Conservation (phyloP, 1,140 invertebrate species). For the Lordiphosa mommai region DNA sequence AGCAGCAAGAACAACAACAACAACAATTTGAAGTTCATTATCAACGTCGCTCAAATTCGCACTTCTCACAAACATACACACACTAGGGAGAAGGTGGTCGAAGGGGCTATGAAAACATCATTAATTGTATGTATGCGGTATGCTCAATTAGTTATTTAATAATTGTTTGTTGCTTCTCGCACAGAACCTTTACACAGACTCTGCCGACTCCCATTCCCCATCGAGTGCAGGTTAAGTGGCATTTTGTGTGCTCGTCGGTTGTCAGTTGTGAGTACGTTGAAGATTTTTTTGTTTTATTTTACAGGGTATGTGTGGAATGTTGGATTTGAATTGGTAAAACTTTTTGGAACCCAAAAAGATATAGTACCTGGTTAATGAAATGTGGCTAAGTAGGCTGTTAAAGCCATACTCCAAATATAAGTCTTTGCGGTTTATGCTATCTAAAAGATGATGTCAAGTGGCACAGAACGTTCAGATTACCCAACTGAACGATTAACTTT, state of each 20-base stretch:
- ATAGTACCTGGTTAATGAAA: too few relatives aligned
- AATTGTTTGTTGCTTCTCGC: conserved; percentile 38
- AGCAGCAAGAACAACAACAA: conserved; percentile 16
- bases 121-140: conserved; percentile 59
- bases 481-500: too few relatives aligned
- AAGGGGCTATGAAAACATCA: conserved; percentile 42
- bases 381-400: too few relatives aligned
- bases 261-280: conserved; percentile 53
- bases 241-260: conserved; percentile 38
- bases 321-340: too few relatives aligned
- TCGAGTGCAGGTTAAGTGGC: conserved; percentile 46
- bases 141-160: conserved; percentile 76
- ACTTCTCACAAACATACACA: conserved; percentile 48
- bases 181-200: conserved; percentile 1
- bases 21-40: conserved; percentile 63
- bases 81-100: background rate
- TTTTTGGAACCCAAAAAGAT: too few relatives aligned
- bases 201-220: conserved; percentile 24
- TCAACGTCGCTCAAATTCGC: conserved; percentile 59
- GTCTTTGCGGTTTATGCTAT: too few relatives aligned
- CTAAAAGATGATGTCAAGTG: too few relatives aligned
- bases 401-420: too few relatives aligned
- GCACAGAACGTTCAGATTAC: too few relatives aligned
- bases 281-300: conserved; percentile 19
- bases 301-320: too few relatives aligned